Evolutionary conservation across 1,140 invertebrate species (phyloP).

Genomic region (Zaprionus ornatus): DNA sequence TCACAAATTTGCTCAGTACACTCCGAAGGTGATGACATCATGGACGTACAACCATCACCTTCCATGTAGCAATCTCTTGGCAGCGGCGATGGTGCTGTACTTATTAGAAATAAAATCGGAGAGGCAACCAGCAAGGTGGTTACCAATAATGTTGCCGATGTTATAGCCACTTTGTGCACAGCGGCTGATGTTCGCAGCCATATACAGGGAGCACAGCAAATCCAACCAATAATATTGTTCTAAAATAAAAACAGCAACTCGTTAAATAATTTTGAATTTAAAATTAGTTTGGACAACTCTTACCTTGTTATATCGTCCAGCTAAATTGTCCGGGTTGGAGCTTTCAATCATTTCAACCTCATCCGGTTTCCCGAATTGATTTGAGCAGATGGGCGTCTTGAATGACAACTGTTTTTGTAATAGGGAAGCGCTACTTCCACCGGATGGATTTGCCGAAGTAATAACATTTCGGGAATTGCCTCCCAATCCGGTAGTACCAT

Average conservation of each 20-base stretch:
- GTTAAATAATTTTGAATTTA: neutral
- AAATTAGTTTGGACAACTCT: neutral
- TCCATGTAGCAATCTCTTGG: conserved; percentile 84
- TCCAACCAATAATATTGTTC: conserved; percentile 85
- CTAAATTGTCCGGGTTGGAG: conserved; percentile 61
- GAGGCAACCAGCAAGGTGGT: conserved; percentile 86
- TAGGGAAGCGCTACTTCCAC: conserved; percentile 70
- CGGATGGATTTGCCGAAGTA: conserved; percentile 72
- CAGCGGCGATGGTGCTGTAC: conserved; percentile 85
- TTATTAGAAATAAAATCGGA: conserved; percentile 87
- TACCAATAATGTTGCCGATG: conserved; percentile 86
- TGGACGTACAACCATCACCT: conserved; percentile 82
- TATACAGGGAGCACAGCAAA: conserved; percentile 86
- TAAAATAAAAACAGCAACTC: conserved; percentile 30
- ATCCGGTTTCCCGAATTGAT: conserved; percentile 68
- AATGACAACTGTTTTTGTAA: conserved; percentile 77
- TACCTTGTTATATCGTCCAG: conserved; percentile 73
- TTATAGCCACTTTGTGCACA: conserved; percentile 87
- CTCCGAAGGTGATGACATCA: conserved; percentile 65
- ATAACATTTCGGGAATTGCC: conserved; percentile 66
- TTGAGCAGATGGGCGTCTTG: conserved; percentile 72
- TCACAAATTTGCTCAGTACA: conserved; percentile 77
- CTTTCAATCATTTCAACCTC: conserved; percentile 78
- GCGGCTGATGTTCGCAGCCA: conserved; percentile 86
- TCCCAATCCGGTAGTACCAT: conserved; percentile 51